These are phyloP conservation scores for Linurgus olivaceus DNA, from an alignment of 2,797 vertebrate species.

Conservation along the genomic window DNA sequence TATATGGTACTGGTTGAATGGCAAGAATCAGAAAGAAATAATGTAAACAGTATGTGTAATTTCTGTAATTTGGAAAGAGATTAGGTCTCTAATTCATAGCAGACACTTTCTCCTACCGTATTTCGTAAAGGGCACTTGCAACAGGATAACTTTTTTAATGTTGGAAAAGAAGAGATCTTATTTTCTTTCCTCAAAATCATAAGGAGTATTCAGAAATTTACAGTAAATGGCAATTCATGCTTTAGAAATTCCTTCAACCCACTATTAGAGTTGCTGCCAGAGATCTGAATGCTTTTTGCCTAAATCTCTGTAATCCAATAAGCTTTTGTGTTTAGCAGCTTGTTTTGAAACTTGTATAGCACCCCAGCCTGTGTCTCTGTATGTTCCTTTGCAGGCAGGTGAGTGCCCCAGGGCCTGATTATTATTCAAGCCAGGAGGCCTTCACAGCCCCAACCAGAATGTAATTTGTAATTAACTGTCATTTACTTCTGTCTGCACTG, in stretches of 20 bases:
- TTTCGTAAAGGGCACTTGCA: background rate
- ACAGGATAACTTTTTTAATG: background rate
- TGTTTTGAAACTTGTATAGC: slow-evolving; percentile 82
- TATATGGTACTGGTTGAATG: background rate
- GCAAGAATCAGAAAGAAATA: background rate
- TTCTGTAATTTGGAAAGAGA: background rate
- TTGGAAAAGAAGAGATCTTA: background rate
- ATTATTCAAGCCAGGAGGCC: slow-evolving; percentile 79
- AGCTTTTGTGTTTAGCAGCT: slow-evolving; percentile 85
- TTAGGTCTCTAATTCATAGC: background rate
- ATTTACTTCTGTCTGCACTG: slow-evolving; percentile 82
- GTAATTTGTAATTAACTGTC: slow-evolving; percentile 88
- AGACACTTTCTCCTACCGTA: background rate
- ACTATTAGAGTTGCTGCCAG: slow-evolving; percentile 64
- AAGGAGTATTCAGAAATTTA: slow-evolving; percentile 23
- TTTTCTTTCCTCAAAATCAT: background rate
- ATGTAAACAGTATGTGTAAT: background rate
- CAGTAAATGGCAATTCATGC: slow-evolving; percentile 42
- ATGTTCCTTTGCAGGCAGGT: slow-evolving; percentile 80
- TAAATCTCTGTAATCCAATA: slow-evolving; percentile 89
- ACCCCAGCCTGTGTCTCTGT: slow-evolving; percentile 76
- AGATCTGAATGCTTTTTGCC: slow-evolving; percentile 77
- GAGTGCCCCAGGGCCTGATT: slow-evolving; percentile 81
- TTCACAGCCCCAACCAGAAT: slow-evolving; percentile 78
- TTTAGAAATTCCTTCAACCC: slow-evolving; percentile 66